These are phyloP conservation scores for Torymus auratus DNA, from an alignment of 2,888 invertebrate species.

Conservation along the genomic window DNA sequence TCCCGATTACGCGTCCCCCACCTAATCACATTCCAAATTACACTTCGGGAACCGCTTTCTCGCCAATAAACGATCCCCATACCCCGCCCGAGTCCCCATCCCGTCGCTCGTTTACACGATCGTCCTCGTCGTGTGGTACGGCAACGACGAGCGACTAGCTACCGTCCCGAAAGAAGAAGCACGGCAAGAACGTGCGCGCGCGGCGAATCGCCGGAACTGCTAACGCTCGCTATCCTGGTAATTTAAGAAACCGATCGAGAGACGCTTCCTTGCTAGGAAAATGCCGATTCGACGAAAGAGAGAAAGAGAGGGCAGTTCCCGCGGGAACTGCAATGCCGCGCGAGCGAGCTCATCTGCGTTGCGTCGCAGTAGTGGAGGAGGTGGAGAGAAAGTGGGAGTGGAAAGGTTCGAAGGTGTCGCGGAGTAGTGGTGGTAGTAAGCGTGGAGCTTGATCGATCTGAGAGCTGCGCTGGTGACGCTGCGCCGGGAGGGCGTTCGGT, in stretches of 20 bases:
- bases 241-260: constrained; percentile 53
- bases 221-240: constrained; percentile 46
- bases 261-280: constrained; percentile 16
- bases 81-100: too few species aligned
- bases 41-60: too few species aligned
- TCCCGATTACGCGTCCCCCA: too few species aligned
- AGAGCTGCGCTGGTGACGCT: too few species aligned
- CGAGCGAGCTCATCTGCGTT: constrained; percentile 36
- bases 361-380: neutral
- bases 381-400: neutral
- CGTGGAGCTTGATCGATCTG: too few species aligned
- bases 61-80: too few species aligned
- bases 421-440: too few species aligned
- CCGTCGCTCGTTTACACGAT: too few species aligned
- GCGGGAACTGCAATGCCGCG: constrained; percentile 56
- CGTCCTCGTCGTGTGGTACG: too few species aligned
- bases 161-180: neutral
- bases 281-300: constrained; percentile 57
- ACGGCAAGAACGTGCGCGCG: neutral
- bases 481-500: too few species aligned
- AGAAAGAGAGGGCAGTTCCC: constrained; percentile 13
- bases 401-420: constrained; percentile 35
- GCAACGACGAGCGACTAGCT: too few species aligned
- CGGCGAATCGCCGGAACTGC: constrained; percentile 28
- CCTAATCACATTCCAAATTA: too few species aligned